phyloP scores from a whole-genome alignment of 1,140 invertebrate genomes.

The Melanaphis sacchari region DNA sequence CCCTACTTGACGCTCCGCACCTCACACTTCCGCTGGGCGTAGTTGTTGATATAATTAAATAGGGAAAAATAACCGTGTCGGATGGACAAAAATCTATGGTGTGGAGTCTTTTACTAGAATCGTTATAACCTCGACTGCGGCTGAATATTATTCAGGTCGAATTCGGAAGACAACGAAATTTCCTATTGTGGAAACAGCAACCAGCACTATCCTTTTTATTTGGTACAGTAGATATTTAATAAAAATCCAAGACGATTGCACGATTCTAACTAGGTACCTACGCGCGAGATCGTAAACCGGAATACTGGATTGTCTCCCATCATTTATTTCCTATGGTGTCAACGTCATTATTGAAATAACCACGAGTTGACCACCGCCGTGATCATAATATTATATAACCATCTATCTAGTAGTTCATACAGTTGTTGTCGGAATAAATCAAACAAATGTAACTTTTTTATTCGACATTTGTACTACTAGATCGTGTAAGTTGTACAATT shows the following conservation, averaged over 20 bases:
- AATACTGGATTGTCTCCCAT: background rate
- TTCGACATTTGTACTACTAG: background rate
- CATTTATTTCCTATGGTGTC: background rate
- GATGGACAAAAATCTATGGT: slow-evolving; percentile 12
- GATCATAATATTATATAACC: background rate
- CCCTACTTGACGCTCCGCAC: background rate
- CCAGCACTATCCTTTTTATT: background rate
- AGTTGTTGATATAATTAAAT: slow-evolving; percentile 1
- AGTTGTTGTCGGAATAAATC: background rate
- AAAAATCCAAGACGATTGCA: background rate
- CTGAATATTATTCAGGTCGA: slow-evolving; percentile 40
- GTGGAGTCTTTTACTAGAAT: background rate
- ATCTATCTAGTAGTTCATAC: background rate
- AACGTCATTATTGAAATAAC: background rate
- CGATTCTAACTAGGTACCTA: background rate
- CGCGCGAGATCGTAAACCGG: background rate
- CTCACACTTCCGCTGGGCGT: background rate
- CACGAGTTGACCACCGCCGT: background rate
- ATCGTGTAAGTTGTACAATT: background rate
- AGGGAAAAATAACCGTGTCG: slow-evolving; percentile 32
- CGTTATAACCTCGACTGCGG: background rate
- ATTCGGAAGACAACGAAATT: slow-evolving; percentile 5
- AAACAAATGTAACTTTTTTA: background rate
- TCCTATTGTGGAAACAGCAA: background rate
- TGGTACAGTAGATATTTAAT: background rate